A percentile compares a stretch with the other conserved stretches of the same genome.
Evolutionary conservation across 2,113 vertebrate genomes (phyloP).

Genomic region (Catharus bicknelli): DNA sequence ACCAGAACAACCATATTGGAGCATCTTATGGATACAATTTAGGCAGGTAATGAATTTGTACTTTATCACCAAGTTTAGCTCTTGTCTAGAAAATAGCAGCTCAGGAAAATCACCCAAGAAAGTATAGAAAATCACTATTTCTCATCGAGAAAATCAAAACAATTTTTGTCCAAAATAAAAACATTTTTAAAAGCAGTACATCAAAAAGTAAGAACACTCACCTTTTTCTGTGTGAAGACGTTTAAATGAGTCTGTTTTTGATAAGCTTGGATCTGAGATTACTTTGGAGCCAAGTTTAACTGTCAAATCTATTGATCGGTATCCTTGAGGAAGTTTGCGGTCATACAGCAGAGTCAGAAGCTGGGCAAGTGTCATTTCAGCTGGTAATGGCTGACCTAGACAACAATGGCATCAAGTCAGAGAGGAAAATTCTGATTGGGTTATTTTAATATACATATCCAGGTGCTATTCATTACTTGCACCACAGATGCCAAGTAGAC

Average conservation of each 20-base stretch:
- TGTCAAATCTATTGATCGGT: constrained; percentile 93
- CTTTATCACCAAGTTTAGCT: neutral
- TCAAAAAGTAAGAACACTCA: constrained; percentile 42
- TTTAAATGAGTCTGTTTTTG: constrained; percentile 98
- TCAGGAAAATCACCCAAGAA: neutral
- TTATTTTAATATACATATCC: neutral
- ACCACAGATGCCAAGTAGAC: neutral
- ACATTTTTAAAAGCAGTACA: neutral
- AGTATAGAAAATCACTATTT: neutral
- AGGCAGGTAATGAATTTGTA: neutral
- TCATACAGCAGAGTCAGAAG: constrained; percentile 94
- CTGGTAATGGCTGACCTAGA: constrained; percentile 92
- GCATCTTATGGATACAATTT: neutral
- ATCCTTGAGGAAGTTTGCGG: constrained; percentile 95
- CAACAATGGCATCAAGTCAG: constrained; percentile 15
- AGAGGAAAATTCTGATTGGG: neutral
- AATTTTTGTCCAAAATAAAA: neutral
- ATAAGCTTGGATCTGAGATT: constrained; percentile 94
- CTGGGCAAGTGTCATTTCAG: constrained; percentile 97
- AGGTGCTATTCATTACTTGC: neutral
- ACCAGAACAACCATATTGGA: neutral
- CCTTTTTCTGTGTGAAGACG: constrained; percentile 97
- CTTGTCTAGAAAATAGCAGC: neutral
- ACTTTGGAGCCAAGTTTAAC: constrained; percentile 97
- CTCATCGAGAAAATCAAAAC: neutral